These are phyloP conservation scores for Harpagus bidentatus DNA, from an alignment of 2,113 vertebrate species.

Conservation along the genomic window DNA sequence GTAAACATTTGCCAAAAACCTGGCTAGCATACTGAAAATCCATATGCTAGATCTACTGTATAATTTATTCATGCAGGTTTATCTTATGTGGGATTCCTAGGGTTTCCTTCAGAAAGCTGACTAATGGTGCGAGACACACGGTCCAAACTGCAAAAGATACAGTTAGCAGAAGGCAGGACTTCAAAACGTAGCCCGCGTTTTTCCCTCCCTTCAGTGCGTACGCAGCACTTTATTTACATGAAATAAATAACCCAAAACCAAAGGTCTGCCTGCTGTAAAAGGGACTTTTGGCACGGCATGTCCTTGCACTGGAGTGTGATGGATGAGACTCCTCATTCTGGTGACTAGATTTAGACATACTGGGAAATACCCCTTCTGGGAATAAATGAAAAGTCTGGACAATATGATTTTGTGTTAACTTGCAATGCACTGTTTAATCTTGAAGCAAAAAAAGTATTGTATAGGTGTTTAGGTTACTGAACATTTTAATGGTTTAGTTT, in stretches of 20 bases:
- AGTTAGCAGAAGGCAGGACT: not conserved
- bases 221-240: not conserved
- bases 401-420: not conserved
- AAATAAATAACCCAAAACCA: not conserved
- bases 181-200: not conserved
- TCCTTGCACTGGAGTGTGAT: fast-evolving
- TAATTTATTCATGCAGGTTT: slow-evolving; percentile 20
- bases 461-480: not conserved
- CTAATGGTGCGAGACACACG: not conserved
- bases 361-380: not conserved
- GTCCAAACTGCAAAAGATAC: not conserved
- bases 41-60: not conserved
- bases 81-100: not conserved
- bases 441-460: not conserved
- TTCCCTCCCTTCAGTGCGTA: not conserved
- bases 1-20: not conserved
- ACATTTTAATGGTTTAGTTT: not conserved
- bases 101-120: slow-evolving; percentile 17
- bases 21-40: not conserved
- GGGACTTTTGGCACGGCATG: not conserved
- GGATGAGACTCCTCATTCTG: not conserved
- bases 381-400: not conserved
- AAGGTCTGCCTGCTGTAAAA: not conserved
- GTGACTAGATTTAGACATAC: not conserved
- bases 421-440: not conserved